Conservation (phyloP, 2,113 vertebrate genomes). For the Dipodomys ordii region DNA sequence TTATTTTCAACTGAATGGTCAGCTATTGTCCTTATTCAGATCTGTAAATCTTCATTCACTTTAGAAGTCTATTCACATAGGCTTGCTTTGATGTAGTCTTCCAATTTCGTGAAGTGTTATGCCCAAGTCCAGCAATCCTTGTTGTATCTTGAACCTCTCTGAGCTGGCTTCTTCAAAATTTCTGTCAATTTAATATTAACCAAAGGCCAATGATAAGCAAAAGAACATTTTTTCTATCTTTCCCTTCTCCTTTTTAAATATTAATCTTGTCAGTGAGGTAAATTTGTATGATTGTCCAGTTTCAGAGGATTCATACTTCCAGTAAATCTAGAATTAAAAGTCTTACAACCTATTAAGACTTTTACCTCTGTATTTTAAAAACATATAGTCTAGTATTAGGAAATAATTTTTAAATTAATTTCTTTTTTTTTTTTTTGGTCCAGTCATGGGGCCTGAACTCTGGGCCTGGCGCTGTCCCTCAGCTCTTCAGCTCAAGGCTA, state of each 20-base stretch:
- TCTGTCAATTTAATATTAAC: background rate
- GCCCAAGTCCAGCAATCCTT: background rate
- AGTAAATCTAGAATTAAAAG: background rate
- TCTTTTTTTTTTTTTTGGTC: background rate
- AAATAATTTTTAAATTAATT: slow-evolving; percentile 9
- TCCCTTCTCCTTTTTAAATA: too few relatives aligned
- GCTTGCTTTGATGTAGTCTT: background rate
- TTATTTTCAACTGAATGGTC: background rate
- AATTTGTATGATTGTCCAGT: background rate
- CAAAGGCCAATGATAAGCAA: background rate
- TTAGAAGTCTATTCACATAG: background rate
- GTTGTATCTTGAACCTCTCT: background rate
- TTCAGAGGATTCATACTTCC: slow-evolving; percentile 24
- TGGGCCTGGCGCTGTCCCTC: too few relatives aligned
- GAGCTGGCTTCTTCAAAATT: background rate
- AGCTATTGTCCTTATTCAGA: background rate
- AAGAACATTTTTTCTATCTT: background rate
- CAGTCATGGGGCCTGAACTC: too few relatives aligned
- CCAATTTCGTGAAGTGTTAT: background rate
- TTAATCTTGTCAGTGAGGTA: background rate
- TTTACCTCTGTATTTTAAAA: background rate
- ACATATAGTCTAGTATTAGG: background rate
- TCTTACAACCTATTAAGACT: background rate
- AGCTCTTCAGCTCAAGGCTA: too few relatives aligned
- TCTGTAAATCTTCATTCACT: background rate